Evolutionary conservation across 2,888 invertebrate genomes (phyloP).

Genomic region (Callinectes sapidus): DNA sequence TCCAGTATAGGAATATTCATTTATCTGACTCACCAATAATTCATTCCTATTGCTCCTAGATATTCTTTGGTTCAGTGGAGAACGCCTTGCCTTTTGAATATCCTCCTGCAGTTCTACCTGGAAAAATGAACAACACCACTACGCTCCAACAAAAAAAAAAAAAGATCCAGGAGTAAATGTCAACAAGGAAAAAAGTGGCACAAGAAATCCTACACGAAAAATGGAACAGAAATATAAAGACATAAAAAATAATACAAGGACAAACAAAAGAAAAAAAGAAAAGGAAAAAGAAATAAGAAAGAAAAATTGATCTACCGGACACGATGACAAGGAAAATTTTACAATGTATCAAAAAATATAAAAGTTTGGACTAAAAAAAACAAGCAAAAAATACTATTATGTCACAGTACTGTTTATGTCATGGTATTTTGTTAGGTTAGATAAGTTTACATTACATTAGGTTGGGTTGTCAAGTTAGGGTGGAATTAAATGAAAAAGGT

Average conservation of each 20-base stretch:
- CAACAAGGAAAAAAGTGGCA: neutral
- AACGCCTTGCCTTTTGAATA: too few species aligned
- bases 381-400: neutral
- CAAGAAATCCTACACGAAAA: neutral
- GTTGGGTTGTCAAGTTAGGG: too few species aligned
- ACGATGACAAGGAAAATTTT: neutral
- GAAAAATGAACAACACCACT: neutral
- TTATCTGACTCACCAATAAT: too few species aligned
- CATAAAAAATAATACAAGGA: neutral
- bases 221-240: neutral
- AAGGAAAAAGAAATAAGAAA: neutral
- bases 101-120: too few species aligned
- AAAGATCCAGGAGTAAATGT: neutral
- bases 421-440: neutral
- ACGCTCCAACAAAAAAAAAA: neutral
- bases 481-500: too few species aligned
- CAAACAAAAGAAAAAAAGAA: too few species aligned
- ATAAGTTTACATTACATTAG: too few species aligned
- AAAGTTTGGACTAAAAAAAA: neutral
- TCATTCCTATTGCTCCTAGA: too few species aligned
- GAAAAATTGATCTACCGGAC: neutral
- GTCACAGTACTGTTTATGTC: neutral
- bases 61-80: too few species aligned
- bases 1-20: too few species aligned
- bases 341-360: neutral